phyloP scores from a whole-genome alignment of 1,140 invertebrate species.

The Leptestheria dahalacensis region DNA sequence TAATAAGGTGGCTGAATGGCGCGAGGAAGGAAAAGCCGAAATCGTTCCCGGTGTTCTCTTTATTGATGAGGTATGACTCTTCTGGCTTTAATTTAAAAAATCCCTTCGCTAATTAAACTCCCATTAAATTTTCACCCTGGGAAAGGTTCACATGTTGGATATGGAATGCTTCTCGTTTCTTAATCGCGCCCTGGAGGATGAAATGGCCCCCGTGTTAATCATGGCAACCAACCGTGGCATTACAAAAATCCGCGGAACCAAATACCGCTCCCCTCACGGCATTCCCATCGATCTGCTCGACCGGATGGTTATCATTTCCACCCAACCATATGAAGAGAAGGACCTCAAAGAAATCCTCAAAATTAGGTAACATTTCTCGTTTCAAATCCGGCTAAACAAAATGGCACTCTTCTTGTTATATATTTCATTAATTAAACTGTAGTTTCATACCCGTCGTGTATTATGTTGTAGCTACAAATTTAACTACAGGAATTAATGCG shows the following conservation, averaged over 20 bases:
- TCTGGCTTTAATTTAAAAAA: too few relatives aligned
- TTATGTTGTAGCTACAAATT: too few relatives aligned
- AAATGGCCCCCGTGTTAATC: constrained; percentile 92
- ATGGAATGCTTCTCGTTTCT: constrained; percentile 98
- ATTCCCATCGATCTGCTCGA: constrained; percentile 93
- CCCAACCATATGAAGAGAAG: constrained; percentile 69
- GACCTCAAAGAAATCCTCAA: constrained; percentile 86
- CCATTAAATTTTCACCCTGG: constrained; percentile 30
- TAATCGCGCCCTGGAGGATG: constrained; percentile 89
- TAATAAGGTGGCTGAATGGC: constrained; percentile 94
- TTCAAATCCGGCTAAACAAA: too few relatives aligned
- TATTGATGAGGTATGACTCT: constrained; percentile 55
- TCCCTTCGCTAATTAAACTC: not conserved
- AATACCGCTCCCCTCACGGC: constrained; percentile 78
- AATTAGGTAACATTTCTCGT: too few relatives aligned
- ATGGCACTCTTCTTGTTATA: too few relatives aligned
- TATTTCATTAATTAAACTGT: too few relatives aligned
- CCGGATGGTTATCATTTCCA: constrained; percentile 87
- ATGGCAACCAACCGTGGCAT: constrained; percentile 99
- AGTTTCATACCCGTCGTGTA: too few relatives aligned
- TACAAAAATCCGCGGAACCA: constrained; percentile 86
- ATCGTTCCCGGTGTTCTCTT: constrained; percentile 92
- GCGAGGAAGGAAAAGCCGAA: constrained; percentile 97
- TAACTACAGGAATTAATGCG: too few relatives aligned
- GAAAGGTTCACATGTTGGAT: constrained; percentile 91